These are phyloP conservation scores for Quadroppia sp. DNA, from an alignment of 2,888 invertebrate species.

Conservation along the genomic window DNA sequence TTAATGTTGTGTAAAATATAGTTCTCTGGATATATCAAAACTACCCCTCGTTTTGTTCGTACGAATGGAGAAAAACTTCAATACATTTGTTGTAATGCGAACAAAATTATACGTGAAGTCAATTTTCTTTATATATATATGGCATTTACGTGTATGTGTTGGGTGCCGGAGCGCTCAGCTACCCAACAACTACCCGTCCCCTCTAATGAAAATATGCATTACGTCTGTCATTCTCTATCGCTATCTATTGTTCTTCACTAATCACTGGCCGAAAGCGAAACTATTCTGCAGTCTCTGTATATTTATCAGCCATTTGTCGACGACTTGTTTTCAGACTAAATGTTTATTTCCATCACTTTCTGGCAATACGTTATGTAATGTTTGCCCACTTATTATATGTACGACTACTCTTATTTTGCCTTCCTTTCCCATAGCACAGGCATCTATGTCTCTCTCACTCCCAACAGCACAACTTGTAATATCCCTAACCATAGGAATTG, in stretches of 20 bases:
- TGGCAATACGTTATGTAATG: not conserved
- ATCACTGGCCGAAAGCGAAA: constrained; percentile 1
- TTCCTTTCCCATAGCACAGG: too few species aligned
- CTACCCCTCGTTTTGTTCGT: too few species aligned
- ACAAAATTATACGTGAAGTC: too few species aligned
- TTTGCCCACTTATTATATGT: not conserved
- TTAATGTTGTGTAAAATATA: not conserved
- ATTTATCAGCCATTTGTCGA: not conserved
- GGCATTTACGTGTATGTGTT: not conserved
- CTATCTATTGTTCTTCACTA: not conserved
- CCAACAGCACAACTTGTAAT: not conserved
- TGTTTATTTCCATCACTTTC: not conserved
- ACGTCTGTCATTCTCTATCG: not conserved
- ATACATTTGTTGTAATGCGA: too few species aligned
- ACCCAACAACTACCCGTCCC: not conserved
- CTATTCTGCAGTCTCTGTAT: not conserved
- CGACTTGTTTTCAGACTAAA: not conserved
- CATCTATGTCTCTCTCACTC: too few species aligned
- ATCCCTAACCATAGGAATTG: not conserved
- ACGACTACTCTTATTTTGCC: not conserved
- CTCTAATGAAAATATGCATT: constrained; percentile 1
- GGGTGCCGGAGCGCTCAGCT: too few species aligned
- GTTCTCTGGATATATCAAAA: too few species aligned
- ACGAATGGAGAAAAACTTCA: too few species aligned
- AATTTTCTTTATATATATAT: too few species aligned